These are phyloP conservation scores for Hestina assimilis DNA, from an alignment of 1,140 invertebrate genomes.

Conservation along the genomic window DNA sequence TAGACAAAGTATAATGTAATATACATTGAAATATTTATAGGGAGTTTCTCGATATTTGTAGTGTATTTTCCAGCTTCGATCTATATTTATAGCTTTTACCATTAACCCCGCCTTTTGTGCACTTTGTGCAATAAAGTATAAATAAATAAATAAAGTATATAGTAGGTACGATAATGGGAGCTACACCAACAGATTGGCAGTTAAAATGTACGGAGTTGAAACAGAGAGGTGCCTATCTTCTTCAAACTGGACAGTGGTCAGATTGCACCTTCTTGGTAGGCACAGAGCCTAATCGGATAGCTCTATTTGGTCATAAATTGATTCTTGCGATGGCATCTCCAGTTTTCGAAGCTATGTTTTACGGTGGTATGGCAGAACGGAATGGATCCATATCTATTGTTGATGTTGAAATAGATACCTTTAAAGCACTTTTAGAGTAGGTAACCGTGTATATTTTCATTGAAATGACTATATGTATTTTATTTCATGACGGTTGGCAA, in stretches of 20 bases:
- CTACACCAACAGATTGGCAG: slow-evolving; percentile 83
- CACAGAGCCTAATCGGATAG: slow-evolving; percentile 84
- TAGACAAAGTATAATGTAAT: too few species aligned
- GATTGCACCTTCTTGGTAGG: slow-evolving; percentile 92
- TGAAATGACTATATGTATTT: neutral
- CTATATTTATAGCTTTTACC: too few species aligned
- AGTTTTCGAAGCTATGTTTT: slow-evolving; percentile 90
- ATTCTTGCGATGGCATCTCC: slow-evolving; percentile 91
- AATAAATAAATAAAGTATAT: too few species aligned
- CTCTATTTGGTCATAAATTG: slow-evolving; percentile 87
- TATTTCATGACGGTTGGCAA: neutral
- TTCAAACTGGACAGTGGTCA: slow-evolving; percentile 87
- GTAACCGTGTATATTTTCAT: too few species aligned
- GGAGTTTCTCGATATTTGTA: too few species aligned
- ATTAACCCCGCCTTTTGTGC: too few species aligned
- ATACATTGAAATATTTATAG: too few species aligned
- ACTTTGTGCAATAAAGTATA: too few species aligned
- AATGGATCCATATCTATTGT: slow-evolving; percentile 86
- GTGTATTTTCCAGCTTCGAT: too few species aligned
- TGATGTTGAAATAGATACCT: slow-evolving; percentile 91
- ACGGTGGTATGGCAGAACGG: slow-evolving; percentile 84
- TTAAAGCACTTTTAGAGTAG: slow-evolving; percentile 82
- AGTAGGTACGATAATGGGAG: slow-evolving; percentile 48
- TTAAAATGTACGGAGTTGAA: slow-evolving; percentile 83
- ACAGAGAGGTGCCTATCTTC: slow-evolving; percentile 83